These are phyloP conservation scores for Coboldia fuscipes DNA, from an alignment of 1,140 invertebrate genomes.

Conservation along the genomic window DNA sequence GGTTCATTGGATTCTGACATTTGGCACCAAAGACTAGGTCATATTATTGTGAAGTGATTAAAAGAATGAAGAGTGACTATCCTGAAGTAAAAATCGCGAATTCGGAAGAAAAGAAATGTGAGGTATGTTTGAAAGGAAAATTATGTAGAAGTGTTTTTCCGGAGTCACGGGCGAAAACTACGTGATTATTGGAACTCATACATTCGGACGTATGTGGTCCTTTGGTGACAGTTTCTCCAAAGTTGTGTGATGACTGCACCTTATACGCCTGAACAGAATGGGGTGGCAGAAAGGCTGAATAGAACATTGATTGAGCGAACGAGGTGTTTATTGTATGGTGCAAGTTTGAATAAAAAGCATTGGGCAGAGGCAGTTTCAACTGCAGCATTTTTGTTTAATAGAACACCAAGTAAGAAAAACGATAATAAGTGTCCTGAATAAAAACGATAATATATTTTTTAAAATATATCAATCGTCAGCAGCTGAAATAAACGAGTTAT, in stretches of 20 bases:
- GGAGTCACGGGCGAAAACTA: constrained; percentile 7
- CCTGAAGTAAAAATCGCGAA: background rate
- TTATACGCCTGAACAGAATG: constrained; percentile 22
- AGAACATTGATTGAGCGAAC: constrained; percentile 13
- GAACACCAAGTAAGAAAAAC: too few relatives aligned
- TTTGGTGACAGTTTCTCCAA: constrained; percentile 11
- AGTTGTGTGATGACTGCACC: too few relatives aligned
- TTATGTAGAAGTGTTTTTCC: constrained; percentile 11
- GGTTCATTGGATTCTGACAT: background rate
- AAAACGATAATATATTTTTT: too few relatives aligned
- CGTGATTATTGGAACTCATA: constrained; percentile 12
- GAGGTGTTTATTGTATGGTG: constrained; percentile 10
- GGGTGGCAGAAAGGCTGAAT: constrained; percentile 16
- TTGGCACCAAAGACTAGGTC: background rate
- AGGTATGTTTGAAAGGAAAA: constrained; percentile 12
- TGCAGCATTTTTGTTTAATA: constrained; percentile 7
- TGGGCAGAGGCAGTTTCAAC: constrained; percentile 24
- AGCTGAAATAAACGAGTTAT: too few relatives aligned
- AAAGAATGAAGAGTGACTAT: background rate
- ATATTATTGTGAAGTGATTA: background rate
- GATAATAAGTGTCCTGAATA: too few relatives aligned
- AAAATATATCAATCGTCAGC: too few relatives aligned
- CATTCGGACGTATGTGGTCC: constrained; percentile 21
- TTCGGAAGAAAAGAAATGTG: constrained; percentile 5
- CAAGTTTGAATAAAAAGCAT: constrained; percentile 10